Evolutionary conservation across 2,888 invertebrate species (phyloP), one percentile per base, ranked within the genome.

Genomic region (Augochlorella aurata): DNA sequence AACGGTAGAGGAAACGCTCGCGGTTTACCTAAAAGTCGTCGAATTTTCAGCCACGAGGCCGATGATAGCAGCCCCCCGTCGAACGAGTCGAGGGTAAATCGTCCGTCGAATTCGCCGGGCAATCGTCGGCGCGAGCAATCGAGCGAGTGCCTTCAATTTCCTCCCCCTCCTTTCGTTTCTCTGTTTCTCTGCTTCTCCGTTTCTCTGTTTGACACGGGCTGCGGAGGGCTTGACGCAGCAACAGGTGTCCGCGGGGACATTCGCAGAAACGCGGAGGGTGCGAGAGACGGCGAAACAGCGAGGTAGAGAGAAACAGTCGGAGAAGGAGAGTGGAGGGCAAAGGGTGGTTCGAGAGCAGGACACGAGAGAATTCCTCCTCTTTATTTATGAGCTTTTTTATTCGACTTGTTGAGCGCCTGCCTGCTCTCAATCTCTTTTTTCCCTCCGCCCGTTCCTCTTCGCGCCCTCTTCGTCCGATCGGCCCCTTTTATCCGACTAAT

Each of bases 381-480:
- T 93, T 93, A 93, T 93, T 93, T 93, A 93, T 93, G 93, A 92
- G 93, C 93, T 93, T 93, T 84, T 93, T 93, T 93, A 93, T 93
- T 93, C 93, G 92, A 93, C 93, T 93, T 93, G 93, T 93, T 93
- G 93, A 93, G 90, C 83, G 89, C 85, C 82, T 85, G 81, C 74
- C 85, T 69, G 70, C 85, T 75, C 74, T 75, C 81, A 66, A 47
- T 77, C 50, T 78, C 68, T 66, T 79, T 45, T 68, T 72, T 76
- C 66, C 54, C 75, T 72, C 80, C 74, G 50, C 54, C 71, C 50
- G 61, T 38, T 70, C 29, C 67, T 58, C 54, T 66, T 49, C 77
- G 49, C 54, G 18, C 21, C 50, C 54, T 49, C 65, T 12, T 79
- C 76, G 79, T 72, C 77, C 80, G 71, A 72, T 63, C 8, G 10